Conservation (phyloP, 1,140 invertebrate genomes). For the Sitophilus oryzae region DNA sequence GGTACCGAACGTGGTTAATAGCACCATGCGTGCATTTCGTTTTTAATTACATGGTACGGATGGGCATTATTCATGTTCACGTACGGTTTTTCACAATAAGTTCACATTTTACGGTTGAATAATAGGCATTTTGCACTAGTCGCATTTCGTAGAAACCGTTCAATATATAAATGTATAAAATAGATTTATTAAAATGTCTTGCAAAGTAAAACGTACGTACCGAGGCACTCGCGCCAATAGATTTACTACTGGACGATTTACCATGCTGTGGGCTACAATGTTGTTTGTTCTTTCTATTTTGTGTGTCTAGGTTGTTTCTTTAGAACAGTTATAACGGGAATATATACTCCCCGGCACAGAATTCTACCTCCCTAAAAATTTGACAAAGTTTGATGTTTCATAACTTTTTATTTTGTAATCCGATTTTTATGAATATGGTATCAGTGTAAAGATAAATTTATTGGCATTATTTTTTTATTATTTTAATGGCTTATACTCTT, state of each 20-base stretch:
- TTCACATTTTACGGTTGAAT: slow-evolving; percentile 26
- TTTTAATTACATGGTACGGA: slow-evolving; percentile 28
- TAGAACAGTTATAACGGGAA: no score
- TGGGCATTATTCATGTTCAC: slow-evolving; percentile 28
- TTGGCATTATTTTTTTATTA: no score
- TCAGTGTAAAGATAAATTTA: no score
- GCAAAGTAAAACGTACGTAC: no score
- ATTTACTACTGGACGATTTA: slow-evolving; percentile 8
- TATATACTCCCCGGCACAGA: no score
- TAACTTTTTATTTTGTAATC: no score
- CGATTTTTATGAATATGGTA: no score
- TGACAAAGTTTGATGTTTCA: no score
- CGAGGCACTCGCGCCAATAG: slow-evolving; percentile 5
- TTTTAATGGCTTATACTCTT: no score
- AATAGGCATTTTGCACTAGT: slow-evolving; percentile 24
- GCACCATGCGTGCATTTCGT: slow-evolving; percentile 27
- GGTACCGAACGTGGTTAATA: slow-evolving; percentile 26
- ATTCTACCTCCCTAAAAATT: no score
- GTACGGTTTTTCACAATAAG: slow-evolving; percentile 25
- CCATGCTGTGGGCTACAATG: slow-evolving; percentile 8
- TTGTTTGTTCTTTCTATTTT: slow-evolving; percentile 8
- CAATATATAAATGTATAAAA: slow-evolving; percentile 16
- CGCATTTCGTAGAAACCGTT: slow-evolving; percentile 18
- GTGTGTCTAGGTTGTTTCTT: no score
- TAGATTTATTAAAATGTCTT: slow-evolving; percentile 23